Evolutionary conservation across 2,113 vertebrate species (phyloP), one percentile per base, ranked within the genome.

Genomic region (Casuarius casuarius): DNA sequence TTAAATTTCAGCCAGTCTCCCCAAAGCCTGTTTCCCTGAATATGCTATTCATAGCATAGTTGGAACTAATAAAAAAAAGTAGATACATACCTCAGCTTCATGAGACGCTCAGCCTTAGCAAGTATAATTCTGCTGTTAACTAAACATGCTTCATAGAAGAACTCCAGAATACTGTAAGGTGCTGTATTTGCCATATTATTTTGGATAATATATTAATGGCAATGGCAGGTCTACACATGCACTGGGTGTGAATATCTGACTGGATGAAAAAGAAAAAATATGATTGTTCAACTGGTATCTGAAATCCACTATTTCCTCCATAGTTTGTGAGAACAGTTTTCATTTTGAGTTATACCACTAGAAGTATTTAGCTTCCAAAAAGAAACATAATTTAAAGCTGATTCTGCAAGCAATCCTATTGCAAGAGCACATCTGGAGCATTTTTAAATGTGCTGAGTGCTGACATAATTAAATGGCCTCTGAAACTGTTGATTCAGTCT

Each of bases 371-470:
- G 46, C 81, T 92, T 79, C 49, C 79, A 94, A 74, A 92, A 96
- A 86, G 91, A 78, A 83, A 67, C 44, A 12, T 84, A 52, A 93
- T 90, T 89, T 72, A 42, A 35, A 79, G 70, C 79, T 92, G 68
- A 89, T 89, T 95, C 83, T 70, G 71, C 85, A 95, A 96, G 84
- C 65, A 68, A 90, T 46, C 89, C 74, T 63, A 51, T 72, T 86
- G 85, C 87, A 76, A 89, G 58, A 78, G 51, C 72, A 76, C 87
- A 96, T 94, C 59, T 96, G 94, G 72, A 92, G 87, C 49, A 77
- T 71, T 82, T 92, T 84, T 68, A 84, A 89, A 94, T 93, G 95
- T 77, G 72, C 81, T 96, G 87, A 96, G 86, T 87, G 35, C 63
- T 90, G 81, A 44, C 49, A 78, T 79, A 88, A 76, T 77, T 92